These are phyloP conservation scores for Himalopsyche kuldschensis DNA, from an alignment of 2,888 invertebrate species.

Conservation along the genomic window DNA sequence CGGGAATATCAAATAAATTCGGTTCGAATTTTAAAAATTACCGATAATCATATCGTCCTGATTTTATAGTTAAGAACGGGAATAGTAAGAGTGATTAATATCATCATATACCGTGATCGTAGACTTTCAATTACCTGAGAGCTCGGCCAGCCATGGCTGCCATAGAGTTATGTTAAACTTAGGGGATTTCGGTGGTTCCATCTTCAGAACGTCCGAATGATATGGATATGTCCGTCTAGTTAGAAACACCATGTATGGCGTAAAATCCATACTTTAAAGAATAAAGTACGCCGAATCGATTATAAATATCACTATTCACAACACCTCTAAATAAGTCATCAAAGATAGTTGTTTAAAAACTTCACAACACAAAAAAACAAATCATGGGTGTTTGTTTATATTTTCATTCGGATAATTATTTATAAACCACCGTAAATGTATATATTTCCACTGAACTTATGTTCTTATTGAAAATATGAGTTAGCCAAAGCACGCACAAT, in stretches of 20 bases:
- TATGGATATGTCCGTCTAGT: conserved; percentile 50
- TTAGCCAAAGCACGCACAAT: background rate
- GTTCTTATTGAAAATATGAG: too few relatives aligned
- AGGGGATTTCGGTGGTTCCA: conserved; percentile 59
- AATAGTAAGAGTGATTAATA: background rate
- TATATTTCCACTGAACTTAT: too few relatives aligned
- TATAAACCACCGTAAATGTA: too few relatives aligned
- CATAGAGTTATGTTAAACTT: conserved; percentile 58
- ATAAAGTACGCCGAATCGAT: background rate
- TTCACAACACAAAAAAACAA: too few relatives aligned
- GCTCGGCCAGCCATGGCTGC: conserved; percentile 53
- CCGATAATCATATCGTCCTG: background rate
- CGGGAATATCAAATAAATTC: too few relatives aligned
- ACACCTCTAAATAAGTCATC: too few relatives aligned
- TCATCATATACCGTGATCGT: background rate
- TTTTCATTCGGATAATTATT: too few relatives aligned
- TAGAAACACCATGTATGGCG: conserved; percentile 53
- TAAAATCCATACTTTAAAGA: conserved; percentile 51
- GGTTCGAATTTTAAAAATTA: background rate
- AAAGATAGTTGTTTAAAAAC: too few relatives aligned
- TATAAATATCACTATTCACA: too few relatives aligned
- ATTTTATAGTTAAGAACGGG: background rate
- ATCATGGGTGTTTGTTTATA: too few relatives aligned
- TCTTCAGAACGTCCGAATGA: conserved; percentile 46
- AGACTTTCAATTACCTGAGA: conserved; percentile 22